A percentile compares a stretch with the other conserved stretches of the same genome.
Evolutionary conservation across 2,797 vertebrate species (phyloP).

Genomic region (Enteromius thamalakanensis): DNA sequence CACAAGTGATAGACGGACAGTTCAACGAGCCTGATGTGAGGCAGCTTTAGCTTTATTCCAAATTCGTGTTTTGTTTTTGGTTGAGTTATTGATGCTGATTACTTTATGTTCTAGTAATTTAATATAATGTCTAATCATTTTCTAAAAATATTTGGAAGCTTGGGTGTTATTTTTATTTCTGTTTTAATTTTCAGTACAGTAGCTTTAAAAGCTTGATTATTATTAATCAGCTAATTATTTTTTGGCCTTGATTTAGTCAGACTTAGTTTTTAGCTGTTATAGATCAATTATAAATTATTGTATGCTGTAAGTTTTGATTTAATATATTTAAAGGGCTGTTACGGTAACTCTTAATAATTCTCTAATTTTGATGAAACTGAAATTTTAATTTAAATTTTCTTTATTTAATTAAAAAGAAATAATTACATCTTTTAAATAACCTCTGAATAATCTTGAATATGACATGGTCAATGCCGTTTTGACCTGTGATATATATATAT

Average conservation of each 20-base stretch:
- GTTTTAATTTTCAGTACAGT: not conserved
- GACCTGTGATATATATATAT: not conserved
- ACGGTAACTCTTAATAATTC: not conserved
- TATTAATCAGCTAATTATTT: not conserved
- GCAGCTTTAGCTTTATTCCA: not conserved
- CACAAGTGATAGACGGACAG: not conserved
- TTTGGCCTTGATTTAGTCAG: not conserved
- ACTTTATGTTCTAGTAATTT: not conserved
- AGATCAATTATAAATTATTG: not conserved
- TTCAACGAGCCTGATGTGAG: not conserved
- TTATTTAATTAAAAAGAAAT: no score
- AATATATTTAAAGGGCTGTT: not conserved
- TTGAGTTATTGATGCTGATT: not conserved
- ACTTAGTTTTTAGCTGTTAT: not conserved
- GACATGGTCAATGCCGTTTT: not conserved
- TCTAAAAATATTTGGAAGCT: not conserved
- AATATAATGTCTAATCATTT: not conserved
- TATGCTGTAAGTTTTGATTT: not conserved
- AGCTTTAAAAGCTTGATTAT: not conserved
- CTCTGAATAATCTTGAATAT: not conserved
- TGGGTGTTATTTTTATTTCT: not conserved
- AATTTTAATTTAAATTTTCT: not conserved
- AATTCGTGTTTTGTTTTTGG: not conserved
- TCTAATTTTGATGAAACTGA: not conserved
- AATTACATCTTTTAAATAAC: no score